phyloP scores from a whole-genome alignment of 2,113 vertebrate genomes.

The Ceyx cyanopectus region DNA sequence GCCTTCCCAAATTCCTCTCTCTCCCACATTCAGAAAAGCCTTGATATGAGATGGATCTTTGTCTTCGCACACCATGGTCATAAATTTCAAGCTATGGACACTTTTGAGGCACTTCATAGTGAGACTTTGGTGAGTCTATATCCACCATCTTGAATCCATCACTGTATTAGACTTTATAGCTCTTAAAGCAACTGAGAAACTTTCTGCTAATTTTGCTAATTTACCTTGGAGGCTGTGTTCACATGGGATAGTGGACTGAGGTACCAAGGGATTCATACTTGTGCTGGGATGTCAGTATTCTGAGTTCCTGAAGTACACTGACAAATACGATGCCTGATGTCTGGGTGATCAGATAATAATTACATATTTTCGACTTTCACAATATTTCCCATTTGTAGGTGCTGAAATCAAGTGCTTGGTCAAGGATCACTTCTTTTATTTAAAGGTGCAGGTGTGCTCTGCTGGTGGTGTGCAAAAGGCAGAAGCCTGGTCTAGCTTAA shows the following conservation, averaged over 20 bases:
- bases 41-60: not conserved
- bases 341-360: not conserved
- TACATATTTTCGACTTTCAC: not conserved
- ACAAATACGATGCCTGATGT: not conserved
- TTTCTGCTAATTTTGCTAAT: not conserved
- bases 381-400: not conserved
- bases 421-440: not conserved
- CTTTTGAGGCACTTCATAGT: not conserved
- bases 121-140: not conserved
- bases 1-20: not conserved
- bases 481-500: not conserved
- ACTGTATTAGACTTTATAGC: not conserved
- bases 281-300: not conserved
- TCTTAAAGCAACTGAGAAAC: not conserved
- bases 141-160: not conserved
- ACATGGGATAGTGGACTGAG: not conserved
- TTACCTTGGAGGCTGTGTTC: not conserved
- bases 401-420: not conserved
- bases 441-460: not conserved
- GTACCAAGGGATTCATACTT: accelerated
- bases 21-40: not conserved
- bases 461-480: not conserved
- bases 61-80: not conserved
- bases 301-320: not conserved
- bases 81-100: not conserved